A percentile compares a stretch with the other conserved stretches of the same genome.
Evolutionary conservation across 37 sponge, comb jelly and placozoan species (phyloP).

Genomic region (Halichondria panicea): DNA sequence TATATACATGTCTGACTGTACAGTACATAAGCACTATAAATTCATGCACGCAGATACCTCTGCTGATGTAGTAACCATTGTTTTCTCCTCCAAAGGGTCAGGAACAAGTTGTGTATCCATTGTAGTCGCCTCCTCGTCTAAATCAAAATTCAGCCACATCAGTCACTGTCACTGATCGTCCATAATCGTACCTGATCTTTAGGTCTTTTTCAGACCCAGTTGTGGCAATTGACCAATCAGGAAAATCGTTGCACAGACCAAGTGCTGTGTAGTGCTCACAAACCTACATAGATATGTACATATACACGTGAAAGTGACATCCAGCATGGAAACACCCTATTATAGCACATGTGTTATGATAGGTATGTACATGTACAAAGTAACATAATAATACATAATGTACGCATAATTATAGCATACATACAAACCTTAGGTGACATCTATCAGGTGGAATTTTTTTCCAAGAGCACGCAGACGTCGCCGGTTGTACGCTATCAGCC

Average conservation of each 20-base stretch:
- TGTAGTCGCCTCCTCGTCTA: slow-evolving; percentile 9
- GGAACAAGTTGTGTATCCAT: slow-evolving; percentile 10
- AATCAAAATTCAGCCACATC: slow-evolving; percentile 36
- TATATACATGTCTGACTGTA: no score
- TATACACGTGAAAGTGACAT: slow-evolving; percentile 9
- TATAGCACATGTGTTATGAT: no score
- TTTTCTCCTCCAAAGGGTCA: slow-evolving; percentile 40
- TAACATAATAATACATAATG: not conserved
- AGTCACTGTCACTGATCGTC: slow-evolving; percentile 47
- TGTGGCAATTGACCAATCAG: slow-evolving; percentile 51
- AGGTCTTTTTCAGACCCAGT: slow-evolving; percentile 39
- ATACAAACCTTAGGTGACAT: not conserved
- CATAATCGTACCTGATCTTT: slow-evolving; percentile 54
- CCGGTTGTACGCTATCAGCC: slow-evolving; percentile 49
- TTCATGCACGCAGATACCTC: slow-evolving; percentile 18
- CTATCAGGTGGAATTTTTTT: slow-evolving; percentile 51
- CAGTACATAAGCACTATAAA: not conserved
- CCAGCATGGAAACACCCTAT: slow-evolving; percentile 19
- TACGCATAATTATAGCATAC: not conserved
- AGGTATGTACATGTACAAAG: not conserved
- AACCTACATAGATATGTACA: slow-evolving; percentile 34
- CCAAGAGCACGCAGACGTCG: slow-evolving; percentile 51
- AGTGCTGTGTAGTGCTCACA: slow-evolving; percentile 50
- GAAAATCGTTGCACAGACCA: slow-evolving; percentile 45
- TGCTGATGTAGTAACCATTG: slow-evolving; percentile 48